Evolutionary conservation across 2,888 invertebrate genomes (phyloP), one percentile per base, ranked within the genome.

Genomic region (Tenthredo scrophulariae): DNA sequence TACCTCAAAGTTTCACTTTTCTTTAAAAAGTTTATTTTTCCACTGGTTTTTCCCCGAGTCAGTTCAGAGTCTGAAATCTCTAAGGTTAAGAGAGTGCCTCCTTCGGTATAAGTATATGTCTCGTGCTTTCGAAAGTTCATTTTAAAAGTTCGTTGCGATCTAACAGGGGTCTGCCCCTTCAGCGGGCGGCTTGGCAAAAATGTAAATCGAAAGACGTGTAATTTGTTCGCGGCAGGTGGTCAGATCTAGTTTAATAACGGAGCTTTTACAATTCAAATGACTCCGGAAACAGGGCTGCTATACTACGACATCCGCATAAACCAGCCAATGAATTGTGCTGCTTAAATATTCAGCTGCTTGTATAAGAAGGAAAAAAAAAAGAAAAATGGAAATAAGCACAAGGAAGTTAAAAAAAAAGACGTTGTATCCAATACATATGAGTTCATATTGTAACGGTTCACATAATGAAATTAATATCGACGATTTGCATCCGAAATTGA

Each of bases 251-350:
- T 90, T 91, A 91, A 91, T 91, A 91, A 91, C 89, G 29, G 85
- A 85, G 85, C 86, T 89, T 91, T 91, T 91, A 90, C 90, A 91
- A 90, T 92, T 90, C 91, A 92, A 91, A 92, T 89, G 86, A 88
- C 86, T 80, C 70, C 6, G 88, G 90, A 84, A 90, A 88, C 90
- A 91, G 10, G 43, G 33, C 13, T 67, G 62, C 62, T 67, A 33
- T 33, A 18, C 33, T 10, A 29, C 67, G 67, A 67, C 67, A 33
- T 67, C 29, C 33, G 33, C 67, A 67, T 67, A 33, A 67, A 87
- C 46, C 86, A 74, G 87, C 87, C 89, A 85, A 90, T 89, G 89
- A 90, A 89, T 90, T 86, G 83, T 40, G 22, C 62, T 90, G 87
- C 86, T 87, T 74, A 84, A 82, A 33, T 86, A 62, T 86, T 83